Percentiles rank a stretch among this genome's conserved stretches.
Conservation (phyloP, 30 jellyfish, hydroid and myxozoan species). For the Hydractinia symbiolongicarpus region DNA sequence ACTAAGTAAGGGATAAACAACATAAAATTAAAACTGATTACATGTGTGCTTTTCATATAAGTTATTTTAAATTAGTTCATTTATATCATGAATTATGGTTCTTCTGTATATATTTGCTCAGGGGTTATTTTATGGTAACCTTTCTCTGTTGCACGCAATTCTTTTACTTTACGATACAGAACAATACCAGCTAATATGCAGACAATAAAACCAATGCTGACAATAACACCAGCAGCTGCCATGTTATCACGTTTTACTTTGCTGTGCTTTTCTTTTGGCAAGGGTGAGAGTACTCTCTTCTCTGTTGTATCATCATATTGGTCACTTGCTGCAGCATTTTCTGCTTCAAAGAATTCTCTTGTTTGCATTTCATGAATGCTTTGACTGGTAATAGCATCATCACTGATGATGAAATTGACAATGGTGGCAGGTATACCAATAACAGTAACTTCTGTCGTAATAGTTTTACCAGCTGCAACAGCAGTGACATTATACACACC, state of each 20-base stretch:
- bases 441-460: conserved; percentile 17
- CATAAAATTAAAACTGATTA: no score
- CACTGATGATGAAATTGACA: conserved; percentile 56
- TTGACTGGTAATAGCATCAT: conserved; percentile 62
- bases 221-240: conserved; percentile 85
- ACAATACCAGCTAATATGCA: conserved; percentile 94
- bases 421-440: conserved; percentile 18
- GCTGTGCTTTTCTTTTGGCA: conserved; percentile 36
- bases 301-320: conserved; percentile 9
- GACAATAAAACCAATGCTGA: conserved; percentile 74
- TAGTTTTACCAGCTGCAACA: conserved; percentile 42
- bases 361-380: conserved; percentile 10
- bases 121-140: conserved; percentile 40
- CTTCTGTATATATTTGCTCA: conserved; percentile 7
- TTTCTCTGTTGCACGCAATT: conserved; percentile 72
- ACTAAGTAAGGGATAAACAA: no score
- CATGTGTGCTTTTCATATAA: no score
- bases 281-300: conserved; percentile 19
- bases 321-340: conserved; percentile 29
- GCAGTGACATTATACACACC: conserved; percentile 80
- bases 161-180: conserved; percentile 72
- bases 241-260: conserved; percentile 56
- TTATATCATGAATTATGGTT: background rate
- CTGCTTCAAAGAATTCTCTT: conserved; percentile 38
- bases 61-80: no score